Conservation (phyloP, 1,140 invertebrate species). For the Pseudachorutes palmiensis region DNA sequence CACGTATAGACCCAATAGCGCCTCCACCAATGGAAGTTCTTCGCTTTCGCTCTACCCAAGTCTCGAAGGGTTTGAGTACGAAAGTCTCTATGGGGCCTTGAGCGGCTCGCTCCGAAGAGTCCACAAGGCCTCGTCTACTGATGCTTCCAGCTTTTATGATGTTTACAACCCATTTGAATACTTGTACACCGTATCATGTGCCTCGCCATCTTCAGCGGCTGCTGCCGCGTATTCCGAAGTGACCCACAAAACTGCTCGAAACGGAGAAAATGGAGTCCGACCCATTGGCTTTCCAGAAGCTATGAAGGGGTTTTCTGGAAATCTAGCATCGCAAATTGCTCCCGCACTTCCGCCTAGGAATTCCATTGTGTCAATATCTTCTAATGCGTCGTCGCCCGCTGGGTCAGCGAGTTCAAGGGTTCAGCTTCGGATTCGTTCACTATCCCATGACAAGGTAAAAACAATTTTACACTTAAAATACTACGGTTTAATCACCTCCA, state of each 20-base stretch:
- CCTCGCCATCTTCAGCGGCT: too few species aligned
- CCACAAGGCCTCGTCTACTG: constrained; percentile 34
- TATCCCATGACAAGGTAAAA: constrained; percentile 19
- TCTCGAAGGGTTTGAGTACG: constrained; percentile 53
- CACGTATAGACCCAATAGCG: not conserved
- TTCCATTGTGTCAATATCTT: constrained; percentile 10
- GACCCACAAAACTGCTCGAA: constrained; percentile 2
- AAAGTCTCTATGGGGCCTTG: constrained; percentile 61
- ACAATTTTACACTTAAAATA: too few species aligned
- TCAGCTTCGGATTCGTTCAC: not conserved
- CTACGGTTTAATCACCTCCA: too few species aligned
- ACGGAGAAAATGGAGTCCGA: not conserved
- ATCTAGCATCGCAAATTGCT: not conserved
- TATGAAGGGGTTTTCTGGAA: not conserved
- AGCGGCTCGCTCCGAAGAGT: not conserved
- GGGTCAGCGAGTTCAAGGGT: not conserved
- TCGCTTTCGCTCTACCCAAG: constrained; percentile 24
- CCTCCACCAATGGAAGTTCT: not conserved
- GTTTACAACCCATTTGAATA: constrained; percentile 80
- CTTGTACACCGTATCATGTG: constrained; percentile 50
- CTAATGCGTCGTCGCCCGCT: constrained; percentile 10
- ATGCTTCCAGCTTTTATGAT: constrained; percentile 64
- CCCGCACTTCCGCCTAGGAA: constrained; percentile 23
- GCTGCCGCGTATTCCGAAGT: constrained; percentile 4
- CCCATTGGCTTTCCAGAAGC: constrained; percentile 17